Percentiles rank a stretch among this genome's conserved stretches.
Conservation (phyloP, 2,113 vertebrate species). For the Brachionichthys hirsutus region DNA sequence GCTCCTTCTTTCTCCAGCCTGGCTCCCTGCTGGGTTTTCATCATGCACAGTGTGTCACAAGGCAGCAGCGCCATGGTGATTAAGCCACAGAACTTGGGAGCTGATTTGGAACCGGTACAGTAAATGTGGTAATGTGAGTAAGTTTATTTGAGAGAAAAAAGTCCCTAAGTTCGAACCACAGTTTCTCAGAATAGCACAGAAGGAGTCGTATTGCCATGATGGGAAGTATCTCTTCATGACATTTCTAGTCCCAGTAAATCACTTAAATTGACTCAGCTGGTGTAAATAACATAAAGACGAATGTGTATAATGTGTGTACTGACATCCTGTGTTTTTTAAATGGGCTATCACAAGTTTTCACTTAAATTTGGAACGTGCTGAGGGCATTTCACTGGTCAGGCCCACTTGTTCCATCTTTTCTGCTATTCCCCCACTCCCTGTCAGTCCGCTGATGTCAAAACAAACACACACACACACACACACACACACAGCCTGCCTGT, state of each 20-base stretch:
- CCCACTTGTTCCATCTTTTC: conserved; percentile 58
- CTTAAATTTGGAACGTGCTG: conserved; percentile 64
- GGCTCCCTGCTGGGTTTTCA: conserved; percentile 73
- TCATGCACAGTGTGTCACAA: conserved; percentile 70
- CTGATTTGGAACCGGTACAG: conserved; percentile 53
- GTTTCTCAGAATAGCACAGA: conserved; percentile 29
- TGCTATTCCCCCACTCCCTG: conserved; percentile 56
- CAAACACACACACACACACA: conserved; percentile 15
- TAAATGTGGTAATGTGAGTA: conserved; percentile 53
- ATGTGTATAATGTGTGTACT: neutral
- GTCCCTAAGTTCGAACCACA: conserved; percentile 33
- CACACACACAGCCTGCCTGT: conserved; percentile 25
- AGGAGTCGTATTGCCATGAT: conserved; percentile 8
- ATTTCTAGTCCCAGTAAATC: conserved; percentile 6
- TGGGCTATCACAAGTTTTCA: conserved; percentile 27
- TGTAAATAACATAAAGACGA: conserved; percentile 5
- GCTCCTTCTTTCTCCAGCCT: conserved; percentile 36
- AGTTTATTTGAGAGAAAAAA: conserved; percentile 32
- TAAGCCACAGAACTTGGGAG: conserved; percentile 57
- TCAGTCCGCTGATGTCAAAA: conserved; percentile 39
- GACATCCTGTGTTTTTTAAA: conserved; percentile 41
- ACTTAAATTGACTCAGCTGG: conserved; percentile 9
- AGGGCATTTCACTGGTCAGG: conserved; percentile 34
- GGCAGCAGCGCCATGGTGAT: conserved; percentile 62
- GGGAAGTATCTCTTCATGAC: conserved; percentile 17